A percentile compares a stretch with the other conserved stretches of the same genome.
phyloP scores from a whole-genome alignment of 2,113 vertebrate genomes.

The Sinocyclocheilus maitianheensis region DNA sequence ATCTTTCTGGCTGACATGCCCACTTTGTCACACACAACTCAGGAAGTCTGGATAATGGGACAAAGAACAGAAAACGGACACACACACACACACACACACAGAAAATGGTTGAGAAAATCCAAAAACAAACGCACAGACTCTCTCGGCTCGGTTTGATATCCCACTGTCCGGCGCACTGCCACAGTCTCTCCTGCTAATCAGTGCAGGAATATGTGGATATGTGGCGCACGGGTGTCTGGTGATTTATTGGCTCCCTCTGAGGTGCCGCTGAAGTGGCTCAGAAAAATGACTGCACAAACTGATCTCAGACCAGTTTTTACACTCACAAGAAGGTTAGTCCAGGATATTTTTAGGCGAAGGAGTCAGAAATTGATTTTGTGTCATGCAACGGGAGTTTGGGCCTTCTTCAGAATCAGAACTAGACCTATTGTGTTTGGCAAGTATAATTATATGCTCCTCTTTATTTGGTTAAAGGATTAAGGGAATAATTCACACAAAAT shows the following conservation, averaged over 20 bases:
- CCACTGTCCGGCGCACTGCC: constrained; percentile 28
- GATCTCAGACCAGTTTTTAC: constrained; percentile 34
- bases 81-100: neutral
- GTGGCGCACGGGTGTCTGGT: constrained; percentile 60
- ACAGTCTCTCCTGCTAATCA: constrained; percentile 70
- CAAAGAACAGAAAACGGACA: constrained; percentile 5
- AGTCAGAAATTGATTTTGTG: constrained; percentile 13
- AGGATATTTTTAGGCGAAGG: constrained; percentile 19
- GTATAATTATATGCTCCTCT: neutral
- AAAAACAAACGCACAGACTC: constrained; percentile 28
- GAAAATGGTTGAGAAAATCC: neutral
- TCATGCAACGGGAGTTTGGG: neutral
- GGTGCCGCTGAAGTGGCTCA: constrained; percentile 56
- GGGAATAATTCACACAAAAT: neutral
- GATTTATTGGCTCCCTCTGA: constrained; percentile 72
- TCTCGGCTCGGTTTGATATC: neutral
- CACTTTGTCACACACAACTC: constrained; percentile 48
- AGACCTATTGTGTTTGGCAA: constrained; percentile 11
- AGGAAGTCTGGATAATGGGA: constrained; percentile 38
- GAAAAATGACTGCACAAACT: constrained; percentile 62
- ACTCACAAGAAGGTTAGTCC: constrained; percentile 12
- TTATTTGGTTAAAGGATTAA: neutral
- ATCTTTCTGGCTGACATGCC: constrained; percentile 41
- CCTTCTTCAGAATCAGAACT: neutral
- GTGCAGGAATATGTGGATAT: constrained; percentile 67